Percentiles rank a stretch among this genome's conserved stretches.
Evolutionary conservation across 2,113 vertebrate genomes (phyloP).

Genomic region (Fulica atra): DNA sequence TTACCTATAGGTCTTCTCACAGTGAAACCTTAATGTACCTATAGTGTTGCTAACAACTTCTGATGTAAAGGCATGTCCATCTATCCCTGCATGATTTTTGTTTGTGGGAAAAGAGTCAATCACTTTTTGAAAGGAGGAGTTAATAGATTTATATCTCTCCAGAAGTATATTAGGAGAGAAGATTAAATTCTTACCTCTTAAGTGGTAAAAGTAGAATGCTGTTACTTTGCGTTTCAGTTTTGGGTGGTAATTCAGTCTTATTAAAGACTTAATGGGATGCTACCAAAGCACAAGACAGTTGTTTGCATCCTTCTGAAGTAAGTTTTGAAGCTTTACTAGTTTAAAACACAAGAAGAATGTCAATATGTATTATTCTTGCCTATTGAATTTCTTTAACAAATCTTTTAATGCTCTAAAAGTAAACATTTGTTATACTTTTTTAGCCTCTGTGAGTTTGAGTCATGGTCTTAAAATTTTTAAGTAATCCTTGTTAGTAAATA

Average conservation of each 20-base stretch:
- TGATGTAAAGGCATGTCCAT: not conserved
- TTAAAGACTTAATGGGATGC: not conserved
- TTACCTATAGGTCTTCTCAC: not conserved
- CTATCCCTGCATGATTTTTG: not conserved
- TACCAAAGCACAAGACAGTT: not conserved
- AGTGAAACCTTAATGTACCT: not conserved
- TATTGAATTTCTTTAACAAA: not conserved
- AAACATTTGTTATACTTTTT: not conserved
- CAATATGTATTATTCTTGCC: not conserved
- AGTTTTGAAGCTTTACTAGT: not conserved
- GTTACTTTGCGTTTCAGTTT: not conserved
- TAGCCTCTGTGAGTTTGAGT: not conserved
- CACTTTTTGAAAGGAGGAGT: not conserved
- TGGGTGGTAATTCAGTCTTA: not conserved
- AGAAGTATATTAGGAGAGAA: not conserved
- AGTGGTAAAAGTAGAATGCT: not conserved
- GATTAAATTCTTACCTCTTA: not conserved
- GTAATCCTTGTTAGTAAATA: not conserved
- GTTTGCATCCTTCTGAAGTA: not conserved
- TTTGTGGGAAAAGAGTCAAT: not conserved
- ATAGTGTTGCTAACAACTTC: not conserved
- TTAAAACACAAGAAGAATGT: not conserved
- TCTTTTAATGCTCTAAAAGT: not conserved
- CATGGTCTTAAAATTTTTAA: not conserved
- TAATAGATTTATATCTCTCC: not conserved